Evolutionary conservation across 1,140 invertebrate species (phyloP), one percentile per base, ranked within the genome.

Genomic region (Catajapyx aquilonaris): DNA sequence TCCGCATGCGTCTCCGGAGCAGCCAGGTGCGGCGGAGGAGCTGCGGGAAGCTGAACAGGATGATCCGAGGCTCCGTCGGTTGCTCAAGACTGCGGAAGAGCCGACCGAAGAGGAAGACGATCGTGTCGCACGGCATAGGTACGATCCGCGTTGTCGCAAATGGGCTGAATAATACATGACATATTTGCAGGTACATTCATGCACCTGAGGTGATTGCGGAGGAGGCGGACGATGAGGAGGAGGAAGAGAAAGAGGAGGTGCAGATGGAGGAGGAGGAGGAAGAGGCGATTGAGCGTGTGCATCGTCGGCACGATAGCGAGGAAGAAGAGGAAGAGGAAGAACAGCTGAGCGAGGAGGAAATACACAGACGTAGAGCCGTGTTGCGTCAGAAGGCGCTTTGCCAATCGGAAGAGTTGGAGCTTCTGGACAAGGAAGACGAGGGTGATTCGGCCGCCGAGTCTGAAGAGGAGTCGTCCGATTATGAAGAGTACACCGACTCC

Each of bases 271-370:
- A 44, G 44, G 55, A 57, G 40, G 49, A 54, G 41, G 46, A 45
- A 38, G 52, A 50, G 40, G 5, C 70, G 72, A 40, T 73, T 44
- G 66, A 69, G 41, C 66, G 69, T 42, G n/a, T n/a, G n/a, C n/a
- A n/a, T n/a, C n/a, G n/a, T n/a, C n/a, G n/a, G n/a, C n/a, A 23
- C 19, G 68, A 69, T 30, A 59, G 61, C 1, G 64, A 61, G 1
- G 75, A 77, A 41, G 75, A 78, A 44, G 71, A 70, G 37, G 76
- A 77, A 41, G 65, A 65, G 38, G 64, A 70, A 51, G 68, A 67
- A 16, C 67, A 73, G 41, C 48, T 81, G 1, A 79, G 76, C 41
- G 79, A 83, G 49, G 67, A 68, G 22, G 85, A 90, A 59, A 75
- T 91, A 47, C 84, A 91, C 51, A 67, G 67, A 46, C 59, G 81